phyloP scores from a whole-genome alignment of 2,888 invertebrate genomes.

The Merodon equestris region DNA sequence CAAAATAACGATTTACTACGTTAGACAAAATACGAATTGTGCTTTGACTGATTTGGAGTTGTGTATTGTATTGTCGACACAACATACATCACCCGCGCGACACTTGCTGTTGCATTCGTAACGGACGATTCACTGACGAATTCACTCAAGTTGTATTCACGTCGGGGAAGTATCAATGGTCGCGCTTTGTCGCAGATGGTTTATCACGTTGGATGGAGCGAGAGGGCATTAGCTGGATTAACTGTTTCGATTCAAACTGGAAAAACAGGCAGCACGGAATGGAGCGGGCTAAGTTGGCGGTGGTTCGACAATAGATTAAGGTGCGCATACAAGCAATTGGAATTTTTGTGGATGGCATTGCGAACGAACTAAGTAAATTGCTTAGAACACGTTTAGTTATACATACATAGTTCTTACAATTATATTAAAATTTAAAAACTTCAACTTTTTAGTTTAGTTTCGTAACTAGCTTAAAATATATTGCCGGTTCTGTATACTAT shows the following conservation, averaged over 20 bases:
- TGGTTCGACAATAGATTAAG: not conserved
- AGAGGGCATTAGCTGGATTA: conserved; percentile 41
- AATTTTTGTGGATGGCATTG: conserved; percentile 23
- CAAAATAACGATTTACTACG: not conserved
- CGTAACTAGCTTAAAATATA: too few species aligned
- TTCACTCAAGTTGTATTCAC: conserved; percentile 37
- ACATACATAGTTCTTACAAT: too few species aligned
- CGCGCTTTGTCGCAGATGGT: conserved; percentile 35
- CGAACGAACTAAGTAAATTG: too few species aligned
- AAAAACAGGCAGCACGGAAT: conserved; percentile 39
- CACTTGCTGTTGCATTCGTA: conserved; percentile 65
- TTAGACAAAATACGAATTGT: conserved; percentile 3
- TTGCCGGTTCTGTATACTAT: too few species aligned
- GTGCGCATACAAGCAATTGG: too few species aligned
- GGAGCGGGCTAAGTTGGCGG: conserved; percentile 30
- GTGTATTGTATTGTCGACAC: conserved; percentile 44
- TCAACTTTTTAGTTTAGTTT: too few species aligned
- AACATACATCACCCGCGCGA: conserved; percentile 42
- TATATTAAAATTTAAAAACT: too few species aligned
- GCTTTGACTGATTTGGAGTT: conserved; percentile 13
- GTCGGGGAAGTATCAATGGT: conserved; percentile 46
- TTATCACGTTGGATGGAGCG: conserved; percentile 53
- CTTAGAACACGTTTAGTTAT: too few species aligned
- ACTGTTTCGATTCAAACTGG: conserved; percentile 62
- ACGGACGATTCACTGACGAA: conserved; percentile 61